phyloP scores from a whole-genome alignment of 2,797 vertebrate species.

The Limnodromus scolopaceus region DNA sequence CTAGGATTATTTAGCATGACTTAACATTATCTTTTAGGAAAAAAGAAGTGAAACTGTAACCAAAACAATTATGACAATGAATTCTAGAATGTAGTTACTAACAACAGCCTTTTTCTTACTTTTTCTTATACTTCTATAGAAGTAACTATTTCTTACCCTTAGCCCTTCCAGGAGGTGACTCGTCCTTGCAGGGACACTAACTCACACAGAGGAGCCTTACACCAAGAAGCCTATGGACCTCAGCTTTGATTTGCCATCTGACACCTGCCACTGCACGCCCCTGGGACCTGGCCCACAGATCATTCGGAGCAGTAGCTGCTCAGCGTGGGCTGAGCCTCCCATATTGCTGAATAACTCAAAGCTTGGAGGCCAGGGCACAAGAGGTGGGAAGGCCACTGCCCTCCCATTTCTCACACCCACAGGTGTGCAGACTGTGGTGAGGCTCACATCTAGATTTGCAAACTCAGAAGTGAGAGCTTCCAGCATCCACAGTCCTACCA shows the following conservation, averaged over 20 bases:
- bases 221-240: neutral
- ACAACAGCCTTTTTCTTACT: neutral
- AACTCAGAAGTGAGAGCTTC: neutral
- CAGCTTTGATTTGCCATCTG: neutral
- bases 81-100: neutral
- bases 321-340: neutral
- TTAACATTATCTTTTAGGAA: neutral
- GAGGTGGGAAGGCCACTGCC: neutral
- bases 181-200: neutral
- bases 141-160: neutral
- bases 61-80: neutral
- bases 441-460: neutral
- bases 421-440: fast-evolving
- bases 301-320: neutral
- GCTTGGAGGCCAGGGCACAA: neutral
- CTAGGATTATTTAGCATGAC: neutral
- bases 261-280: neutral
- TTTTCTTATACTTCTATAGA: too few species aligned
- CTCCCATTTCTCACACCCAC: neutral
- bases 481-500: fast-evolving
- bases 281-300: neutral
- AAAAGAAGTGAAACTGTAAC: neutral
- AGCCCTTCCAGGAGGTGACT: neutral
- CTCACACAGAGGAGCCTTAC: neutral
- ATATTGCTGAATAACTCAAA: neutral